Percentiles rank a stretch among this genome's conserved stretches.
Evolutionary conservation across 2,113 vertebrate species (phyloP).

Genomic region (Laterallus jamaicensis): DNA sequence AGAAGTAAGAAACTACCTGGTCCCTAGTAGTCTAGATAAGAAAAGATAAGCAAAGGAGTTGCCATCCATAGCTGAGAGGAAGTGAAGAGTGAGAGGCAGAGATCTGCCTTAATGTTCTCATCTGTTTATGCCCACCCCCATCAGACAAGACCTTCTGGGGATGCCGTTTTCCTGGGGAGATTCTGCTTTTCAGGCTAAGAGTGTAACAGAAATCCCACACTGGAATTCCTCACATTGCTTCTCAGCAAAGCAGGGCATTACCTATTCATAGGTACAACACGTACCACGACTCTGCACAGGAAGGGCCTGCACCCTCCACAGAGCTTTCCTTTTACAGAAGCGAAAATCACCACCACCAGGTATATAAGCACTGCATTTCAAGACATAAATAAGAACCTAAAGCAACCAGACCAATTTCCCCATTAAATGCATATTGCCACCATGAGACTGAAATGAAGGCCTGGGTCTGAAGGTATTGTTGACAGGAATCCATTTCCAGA

Average conservation of each 20-base stretch:
- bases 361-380: not conserved
- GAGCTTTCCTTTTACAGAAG: not conserved
- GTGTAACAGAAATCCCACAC: not conserved
- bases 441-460: conserved; percentile 26
- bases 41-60: not conserved
- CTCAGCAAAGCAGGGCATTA: not conserved
- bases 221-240: not conserved
- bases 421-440: conserved; percentile 36
- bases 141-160: not conserved
- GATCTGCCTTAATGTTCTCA: not conserved
- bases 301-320: not conserved
- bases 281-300: not conserved
- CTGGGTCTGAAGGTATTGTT: conserved; percentile 19
- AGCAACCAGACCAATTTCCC: conserved; percentile 5
- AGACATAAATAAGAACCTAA: conserved; percentile 22
- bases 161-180: not conserved
- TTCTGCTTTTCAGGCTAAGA: not conserved
- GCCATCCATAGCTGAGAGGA: not conserved
- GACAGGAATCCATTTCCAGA: conserved; percentile 54
- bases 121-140: not conserved
- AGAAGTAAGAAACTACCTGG: not conserved
- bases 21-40: not conserved
- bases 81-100: not conserved
- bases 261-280: rapidly evolving
- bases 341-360: not conserved